Evolutionary conservation across 1,140 invertebrate genomes (phyloP), one percentile per base, ranked within the genome.

Genomic region (Papilio helenus): DNA sequence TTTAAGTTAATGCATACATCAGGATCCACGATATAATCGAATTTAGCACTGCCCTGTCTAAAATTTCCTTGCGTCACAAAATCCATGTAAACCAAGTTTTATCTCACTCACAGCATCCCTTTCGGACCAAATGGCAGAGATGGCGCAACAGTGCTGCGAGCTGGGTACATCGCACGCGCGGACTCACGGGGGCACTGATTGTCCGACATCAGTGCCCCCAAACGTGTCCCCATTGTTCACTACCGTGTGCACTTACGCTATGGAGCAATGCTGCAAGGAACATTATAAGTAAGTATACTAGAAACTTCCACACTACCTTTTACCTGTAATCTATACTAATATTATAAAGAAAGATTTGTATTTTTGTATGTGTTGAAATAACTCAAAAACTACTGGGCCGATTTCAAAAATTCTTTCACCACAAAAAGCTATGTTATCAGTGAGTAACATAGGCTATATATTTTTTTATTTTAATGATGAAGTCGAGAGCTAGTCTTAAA

Each of bases 191-290:
- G 79, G 81, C 0, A 82, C 84, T 7, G 90, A 89, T 71, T 92
- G 91, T 61, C 85, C 87, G 10, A 88, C 87, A 0, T 85, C 90
- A 1, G 76, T 84, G 4, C 88, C 88, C 0, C 87, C 89, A 0
- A 81, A 85, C n/a, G 88, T 92, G 7, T 79, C 86, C 0, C 55
- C 85, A 2, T 76, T 80, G 1, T 88, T 92, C 20, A 84, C 80
- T 0, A 80, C 86, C 0, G 74, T 91, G 3, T 93, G 92, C 78
- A 81, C 86, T 7, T 89, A 90, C 29, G 91, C 90, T 0, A 90
- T 91, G 85, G 86, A 89, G 46, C 85, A 92, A 26, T 93, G 92
- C 81, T 93, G 92, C 81, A 89, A 88, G 71, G 90, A 92, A 76
- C 92, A 93, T 76, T 89, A 88, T 79, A 81, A 86, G 92, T 93